Base-by-base conservation (phyloP, 2,113 vertebrate species). In the Scartelaos histophorus region DNA sequence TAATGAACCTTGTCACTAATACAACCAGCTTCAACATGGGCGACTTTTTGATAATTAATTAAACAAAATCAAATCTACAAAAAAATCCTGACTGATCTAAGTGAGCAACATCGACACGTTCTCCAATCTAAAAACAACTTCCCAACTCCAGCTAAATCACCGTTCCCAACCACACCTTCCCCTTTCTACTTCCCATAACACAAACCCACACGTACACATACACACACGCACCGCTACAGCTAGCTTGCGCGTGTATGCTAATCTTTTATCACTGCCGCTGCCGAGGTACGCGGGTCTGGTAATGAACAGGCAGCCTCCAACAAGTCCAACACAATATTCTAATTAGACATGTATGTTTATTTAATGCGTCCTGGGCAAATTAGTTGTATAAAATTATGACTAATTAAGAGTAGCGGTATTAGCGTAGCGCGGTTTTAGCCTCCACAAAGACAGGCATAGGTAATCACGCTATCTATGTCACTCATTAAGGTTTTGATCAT, bases 291-390 rank as follows among this genome's bases (percentile, higher is more conserved):
- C 79, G 69, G 19, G 75, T 29, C 67, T 75, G 75, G 81, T 87
- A 91, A 89, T 88, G 87, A 90, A 90, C 79, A 76, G 68, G 17
- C 72, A 75, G n/a, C 12, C 43, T 78, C 87, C 85, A 80, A 80
- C 88, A 85, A 90, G 76, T 90, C 89, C 85, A 86, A 88, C 88
- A 90, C 86, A 88, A 87, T 88, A 89, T 86, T 89, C 79, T 92
- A 92, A 93, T 93, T 92, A 93, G 85, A 90, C 83, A 75, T 85
- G 85, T 84, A 90, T 91, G 85, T 92, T 93, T 90, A 90, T 93
- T 93, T 93, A 92, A 92, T 92, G 87, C 79, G 83, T 87, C 84
- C 82, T 84, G 85, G 90, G 89, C 87, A 91, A 87, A 94, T 92
- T 91, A 88, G 87, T 92, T 90, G 89, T 90, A 90, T 91, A 86